Conservation (phyloP, 2,797 vertebrate genomes). For the Simalia tracyae region DNA sequence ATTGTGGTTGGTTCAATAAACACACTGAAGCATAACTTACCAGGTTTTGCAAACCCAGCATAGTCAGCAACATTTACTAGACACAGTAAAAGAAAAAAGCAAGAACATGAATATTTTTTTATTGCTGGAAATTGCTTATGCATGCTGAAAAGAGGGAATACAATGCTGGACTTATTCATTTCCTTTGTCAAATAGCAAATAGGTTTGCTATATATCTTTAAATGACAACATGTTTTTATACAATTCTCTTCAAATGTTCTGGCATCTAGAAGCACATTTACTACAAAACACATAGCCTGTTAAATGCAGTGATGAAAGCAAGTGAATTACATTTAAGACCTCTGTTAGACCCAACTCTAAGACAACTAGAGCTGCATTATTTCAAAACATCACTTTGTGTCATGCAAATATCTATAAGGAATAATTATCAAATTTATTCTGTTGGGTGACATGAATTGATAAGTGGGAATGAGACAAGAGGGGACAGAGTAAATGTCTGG, state of each 20-base stretch:
- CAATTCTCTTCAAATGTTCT: conserved; percentile 29
- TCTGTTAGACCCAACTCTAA: neutral
- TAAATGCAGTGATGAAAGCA: neutral
- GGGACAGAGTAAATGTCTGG: neutral
- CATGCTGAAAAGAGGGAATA: neutral
- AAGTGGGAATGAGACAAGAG: neutral
- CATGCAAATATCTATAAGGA: neutral
- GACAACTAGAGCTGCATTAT: neutral
- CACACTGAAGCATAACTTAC: neutral
- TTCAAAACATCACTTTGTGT: neutral
- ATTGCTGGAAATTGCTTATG: neutral
- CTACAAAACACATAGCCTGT: neutral
- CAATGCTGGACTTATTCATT: neutral
- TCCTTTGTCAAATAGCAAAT: neutral
- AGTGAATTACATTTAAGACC: neutral
- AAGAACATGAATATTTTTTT: neutral
- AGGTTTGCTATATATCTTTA: neutral
- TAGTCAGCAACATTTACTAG: neutral
- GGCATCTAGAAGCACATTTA: neutral
- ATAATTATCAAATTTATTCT: neutral
- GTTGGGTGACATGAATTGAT: neutral
- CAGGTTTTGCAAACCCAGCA: neutral
- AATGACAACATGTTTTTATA: neutral
- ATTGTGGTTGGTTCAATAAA: neutral
- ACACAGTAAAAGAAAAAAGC: neutral